Conservation (phyloP, 1,140 invertebrate species). For the Archivesica marissinica region DNA sequence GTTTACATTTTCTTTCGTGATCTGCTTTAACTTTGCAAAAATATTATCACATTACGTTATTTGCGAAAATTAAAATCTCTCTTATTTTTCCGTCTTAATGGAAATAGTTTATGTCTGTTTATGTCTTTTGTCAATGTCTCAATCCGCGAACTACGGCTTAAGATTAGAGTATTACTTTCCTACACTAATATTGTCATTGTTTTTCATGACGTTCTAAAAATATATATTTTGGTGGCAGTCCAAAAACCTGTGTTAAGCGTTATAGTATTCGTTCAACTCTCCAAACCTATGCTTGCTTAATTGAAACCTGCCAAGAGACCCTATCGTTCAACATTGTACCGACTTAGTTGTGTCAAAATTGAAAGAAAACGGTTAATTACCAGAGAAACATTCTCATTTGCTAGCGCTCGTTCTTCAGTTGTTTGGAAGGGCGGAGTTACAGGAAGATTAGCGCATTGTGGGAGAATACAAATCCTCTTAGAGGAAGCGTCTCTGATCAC, state of each 20-base stretch:
- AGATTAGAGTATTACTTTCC: slow-evolving; percentile 39
- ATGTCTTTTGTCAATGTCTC: slow-evolving; percentile 18
- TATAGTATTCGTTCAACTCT: slow-evolving; percentile 30
- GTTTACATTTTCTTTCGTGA: neutral
- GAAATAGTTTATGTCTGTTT: slow-evolving; percentile 46
- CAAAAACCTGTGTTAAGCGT: slow-evolving; percentile 21
- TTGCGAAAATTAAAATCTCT: slow-evolving; percentile 32
- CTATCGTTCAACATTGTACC: slow-evolving; percentile 7
- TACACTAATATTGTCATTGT: slow-evolving; percentile 65
- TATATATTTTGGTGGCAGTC: slow-evolving; percentile 57
- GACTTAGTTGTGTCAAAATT: slow-evolving; percentile 22
- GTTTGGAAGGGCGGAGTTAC: neutral
- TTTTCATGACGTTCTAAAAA: slow-evolving; percentile 51
- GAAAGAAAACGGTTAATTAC: slow-evolving; percentile 29
- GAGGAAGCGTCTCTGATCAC: neutral
- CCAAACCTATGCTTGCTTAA: slow-evolving; percentile 30
- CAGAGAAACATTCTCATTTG: slow-evolving; percentile 17
- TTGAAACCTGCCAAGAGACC: slow-evolving; percentile 52
- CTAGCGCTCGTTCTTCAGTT: neutral
- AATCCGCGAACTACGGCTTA: slow-evolving; percentile 20
- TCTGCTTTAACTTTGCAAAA: slow-evolving; percentile 38
- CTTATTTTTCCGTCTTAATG: slow-evolving; percentile 15
- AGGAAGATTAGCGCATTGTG: neutral
- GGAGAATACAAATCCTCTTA: neutral
- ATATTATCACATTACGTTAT: slow-evolving; percentile 50